Conservation (phyloP, 2,888 invertebrate species). For the Lissocephala sabroskyi region DNA sequence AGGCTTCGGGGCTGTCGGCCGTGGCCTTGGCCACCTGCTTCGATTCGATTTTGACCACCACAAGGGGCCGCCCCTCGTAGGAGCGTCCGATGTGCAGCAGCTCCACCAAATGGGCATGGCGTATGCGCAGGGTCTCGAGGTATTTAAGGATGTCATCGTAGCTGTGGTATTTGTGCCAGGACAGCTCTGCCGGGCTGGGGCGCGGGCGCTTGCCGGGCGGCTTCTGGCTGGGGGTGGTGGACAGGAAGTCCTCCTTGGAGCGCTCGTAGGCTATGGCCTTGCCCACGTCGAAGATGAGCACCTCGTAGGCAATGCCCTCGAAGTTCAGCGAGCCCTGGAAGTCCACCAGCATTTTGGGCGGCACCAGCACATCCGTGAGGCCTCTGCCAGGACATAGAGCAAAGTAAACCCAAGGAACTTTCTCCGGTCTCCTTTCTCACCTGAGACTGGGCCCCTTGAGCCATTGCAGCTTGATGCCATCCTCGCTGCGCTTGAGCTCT, state of each 20-base stretch:
- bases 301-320: constrained; percentile 77
- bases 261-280: constrained; percentile 81
- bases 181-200: constrained; percentile 73
- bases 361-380: constrained; percentile 81
- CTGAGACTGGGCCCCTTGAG: constrained; percentile 75
- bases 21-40: constrained; percentile 60
- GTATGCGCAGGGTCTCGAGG: constrained; percentile 79
- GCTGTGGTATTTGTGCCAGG: constrained; percentile 82
- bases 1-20: constrained; percentile 50
- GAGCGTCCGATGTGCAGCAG: constrained; percentile 82
- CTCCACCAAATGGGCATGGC: constrained; percentile 78
- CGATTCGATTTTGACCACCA: constrained; percentile 79
- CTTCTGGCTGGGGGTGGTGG: constrained; percentile 28
- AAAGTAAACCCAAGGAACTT: background rate
- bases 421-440: constrained; percentile 31
- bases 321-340: constrained; percentile 75
- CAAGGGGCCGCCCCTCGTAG: constrained; percentile 80
- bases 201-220: constrained; percentile 15
- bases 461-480: constrained; percentile 76
- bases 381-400: constrained; percentile 52
- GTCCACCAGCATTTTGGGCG: constrained; percentile 76
- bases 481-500: constrained; percentile 71
- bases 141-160: constrained; percentile 81
- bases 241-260: constrained; percentile 74
- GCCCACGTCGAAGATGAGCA: constrained; percentile 83